A percentile compares a stretch with the other conserved stretches of the same genome.
These are phyloP conservation scores for Cremastobaeus sp. DNA, from an alignment of 2,888 invertebrate species.

Conservation along the genomic window DNA sequence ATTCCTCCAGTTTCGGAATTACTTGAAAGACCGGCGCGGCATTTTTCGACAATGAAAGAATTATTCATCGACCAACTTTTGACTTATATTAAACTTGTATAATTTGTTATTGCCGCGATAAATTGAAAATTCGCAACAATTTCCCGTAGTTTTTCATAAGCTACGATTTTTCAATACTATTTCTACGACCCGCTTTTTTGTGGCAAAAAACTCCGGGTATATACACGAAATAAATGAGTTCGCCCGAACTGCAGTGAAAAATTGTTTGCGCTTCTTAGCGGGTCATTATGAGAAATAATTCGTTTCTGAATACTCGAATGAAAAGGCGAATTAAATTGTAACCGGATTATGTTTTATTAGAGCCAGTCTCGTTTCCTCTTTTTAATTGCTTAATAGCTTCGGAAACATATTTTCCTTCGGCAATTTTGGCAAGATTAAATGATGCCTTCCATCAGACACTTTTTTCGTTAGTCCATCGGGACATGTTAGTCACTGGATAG, in stretches of 20 bases:
- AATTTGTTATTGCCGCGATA: not conserved
- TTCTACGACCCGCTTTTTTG: conserved; percentile 6
- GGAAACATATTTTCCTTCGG: conserved; percentile 42
- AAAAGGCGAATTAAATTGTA: conserved; percentile 43
- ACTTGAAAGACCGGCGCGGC: no score
- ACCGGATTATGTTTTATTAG: conserved; percentile 26
- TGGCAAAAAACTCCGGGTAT: conserved; percentile 3
- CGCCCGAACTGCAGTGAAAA: conserved; percentile 26
- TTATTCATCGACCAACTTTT: no score
- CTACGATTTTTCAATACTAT: not conserved
- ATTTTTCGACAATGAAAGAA: no score
- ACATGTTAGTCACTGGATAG: conserved; percentile 57
- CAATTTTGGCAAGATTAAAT: conserved; percentile 44
- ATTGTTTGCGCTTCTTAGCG: conserved; percentile 46
- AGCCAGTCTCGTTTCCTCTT: no score
- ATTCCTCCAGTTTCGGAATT: no score
- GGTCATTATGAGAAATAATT: conserved; percentile 49
- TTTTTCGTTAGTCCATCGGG: conserved; percentile 53
- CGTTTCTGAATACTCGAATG: conserved; percentile 15
- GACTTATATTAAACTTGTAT: no score
- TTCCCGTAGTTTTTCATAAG: not conserved
- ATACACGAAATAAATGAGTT: conserved; percentile 40
- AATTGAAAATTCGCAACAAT: not conserved
- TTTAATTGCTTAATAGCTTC: conserved; percentile 40
- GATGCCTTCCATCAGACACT: conserved; percentile 19